These are phyloP conservation scores for Saguinus midas DNA, from an alignment of 2,113 vertebrate genomes.

Conservation along the genomic window DNA sequence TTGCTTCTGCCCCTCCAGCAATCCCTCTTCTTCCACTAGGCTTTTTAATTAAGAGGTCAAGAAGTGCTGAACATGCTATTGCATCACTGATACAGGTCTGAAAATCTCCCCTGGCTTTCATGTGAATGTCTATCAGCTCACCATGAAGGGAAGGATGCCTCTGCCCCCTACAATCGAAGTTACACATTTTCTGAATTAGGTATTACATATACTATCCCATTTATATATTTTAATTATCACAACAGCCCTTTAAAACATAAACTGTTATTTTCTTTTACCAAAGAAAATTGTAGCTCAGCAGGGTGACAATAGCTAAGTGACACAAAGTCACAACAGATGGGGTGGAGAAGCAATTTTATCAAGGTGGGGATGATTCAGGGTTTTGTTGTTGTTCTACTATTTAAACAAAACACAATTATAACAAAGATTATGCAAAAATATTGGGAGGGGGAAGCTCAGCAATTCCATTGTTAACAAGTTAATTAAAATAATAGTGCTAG, in stretches of 20 bases:
- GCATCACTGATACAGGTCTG: not conserved
- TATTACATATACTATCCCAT: not conserved
- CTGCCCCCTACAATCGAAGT: not conserved
- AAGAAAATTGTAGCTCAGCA: not conserved
- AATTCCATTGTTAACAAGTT: not conserved
- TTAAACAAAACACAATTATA: not conserved
- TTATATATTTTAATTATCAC: not conserved
- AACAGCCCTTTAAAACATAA: not conserved
- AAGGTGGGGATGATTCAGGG: not conserved
- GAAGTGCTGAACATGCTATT: not conserved
- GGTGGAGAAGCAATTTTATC: not conserved
- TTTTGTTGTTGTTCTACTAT: not conserved
- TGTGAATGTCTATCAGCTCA: not conserved
- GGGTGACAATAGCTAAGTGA: not conserved
- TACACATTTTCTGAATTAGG: slow-evolving; percentile 12
- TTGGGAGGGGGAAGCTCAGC: not conserved
- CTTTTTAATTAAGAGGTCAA: slow-evolving; percentile 46
- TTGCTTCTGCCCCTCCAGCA: not conserved
- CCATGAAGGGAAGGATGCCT: not conserved
- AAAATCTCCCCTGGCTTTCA: not conserved
- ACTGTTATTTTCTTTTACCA: not conserved
- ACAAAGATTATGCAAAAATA: not conserved
- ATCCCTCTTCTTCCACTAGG: not conserved
- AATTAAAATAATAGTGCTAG: not conserved
- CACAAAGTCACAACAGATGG: not conserved